Percentiles rank a stretch among this genome's conserved stretches.
Evolutionary conservation across 1,140 invertebrate species (phyloP).

Genomic region (Ptiloglossa arizonensis): DNA sequence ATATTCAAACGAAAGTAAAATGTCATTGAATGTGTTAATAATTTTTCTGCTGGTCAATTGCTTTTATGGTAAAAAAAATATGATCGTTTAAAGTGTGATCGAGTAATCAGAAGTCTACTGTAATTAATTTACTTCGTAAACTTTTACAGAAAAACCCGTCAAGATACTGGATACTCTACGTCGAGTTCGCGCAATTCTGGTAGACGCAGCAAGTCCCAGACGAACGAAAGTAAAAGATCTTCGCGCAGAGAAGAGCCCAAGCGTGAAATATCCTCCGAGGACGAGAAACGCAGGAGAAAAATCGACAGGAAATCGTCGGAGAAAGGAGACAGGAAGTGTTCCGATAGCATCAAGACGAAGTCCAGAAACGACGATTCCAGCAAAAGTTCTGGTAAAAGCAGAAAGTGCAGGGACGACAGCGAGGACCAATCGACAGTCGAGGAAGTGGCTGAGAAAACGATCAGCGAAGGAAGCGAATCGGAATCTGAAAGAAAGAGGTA

Average conservation of each 20-base stretch:
- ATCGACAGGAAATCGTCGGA: conserved; percentile 41
- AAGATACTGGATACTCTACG: conserved; percentile 86
- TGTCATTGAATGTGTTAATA: no score
- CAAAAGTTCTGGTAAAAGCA: conserved; percentile 49
- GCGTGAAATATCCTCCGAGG: conserved; percentile 72
- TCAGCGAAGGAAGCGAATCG: conserved; percentile 60
- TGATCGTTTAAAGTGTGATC: no score
- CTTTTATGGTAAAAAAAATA: no score
- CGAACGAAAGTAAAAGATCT: conserved; percentile 60
- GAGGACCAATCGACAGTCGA: conserved; percentile 55
- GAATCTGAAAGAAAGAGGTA: conserved; percentile 71
- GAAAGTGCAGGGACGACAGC: conserved; percentile 45
- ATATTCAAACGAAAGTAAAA: no score
- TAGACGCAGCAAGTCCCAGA: conserved; percentile 65
- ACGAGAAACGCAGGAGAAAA: conserved; percentile 57
- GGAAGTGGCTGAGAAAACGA: conserved; percentile 44
- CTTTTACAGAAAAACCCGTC: conserved; percentile 79
- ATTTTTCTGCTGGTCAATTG: no score
- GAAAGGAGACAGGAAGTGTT: conserved; percentile 50
- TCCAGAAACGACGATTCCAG: conserved; percentile 56
- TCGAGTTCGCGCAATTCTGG: conserved; percentile 83
- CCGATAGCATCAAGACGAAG: conserved; percentile 42
- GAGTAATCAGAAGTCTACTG: no score
- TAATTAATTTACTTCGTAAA: no score
- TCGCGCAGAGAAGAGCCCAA: conserved; percentile 66